These are phyloP conservation scores for Phocoena sinus DNA, from an alignment of 2,113 vertebrate genomes.

Conservation along the genomic window DNA sequence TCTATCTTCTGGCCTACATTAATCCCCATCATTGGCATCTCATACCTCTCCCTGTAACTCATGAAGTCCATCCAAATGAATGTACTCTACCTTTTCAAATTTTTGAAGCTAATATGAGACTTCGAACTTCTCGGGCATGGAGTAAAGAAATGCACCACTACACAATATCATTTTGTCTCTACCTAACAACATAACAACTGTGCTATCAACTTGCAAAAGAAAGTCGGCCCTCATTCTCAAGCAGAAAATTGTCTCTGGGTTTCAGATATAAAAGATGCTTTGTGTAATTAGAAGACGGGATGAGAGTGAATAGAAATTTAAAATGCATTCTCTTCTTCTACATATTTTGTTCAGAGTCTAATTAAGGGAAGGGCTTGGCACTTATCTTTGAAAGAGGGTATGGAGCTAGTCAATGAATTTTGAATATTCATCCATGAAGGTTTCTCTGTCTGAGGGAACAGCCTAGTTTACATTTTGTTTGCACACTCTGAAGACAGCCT, in stretches of 20 bases:
- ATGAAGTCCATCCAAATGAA: not conserved
- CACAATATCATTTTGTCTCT: constrained; percentile 31
- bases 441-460: constrained; percentile 49
- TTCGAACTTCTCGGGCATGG: not conserved
- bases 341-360: constrained; percentile 66
- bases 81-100: not conserved
- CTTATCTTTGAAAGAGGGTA: constrained; percentile 56
- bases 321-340: constrained; percentile 54
- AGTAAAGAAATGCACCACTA: constrained; percentile 13
- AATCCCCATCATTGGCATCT: not conserved
- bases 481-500: not conserved
- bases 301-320: constrained; percentile 52
- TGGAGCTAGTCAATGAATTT: constrained; percentile 56
- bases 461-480: constrained; percentile 37
- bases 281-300: constrained; percentile 56
- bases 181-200: not conserved
- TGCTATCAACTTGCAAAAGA: constrained; percentile 54
- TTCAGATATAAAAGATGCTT: constrained; percentile 61
- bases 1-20: not conserved
- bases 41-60: not conserved
- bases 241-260: constrained; percentile 61
- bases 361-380: constrained; percentile 61
- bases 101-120: not conserved
- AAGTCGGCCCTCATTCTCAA: constrained; percentile 48
- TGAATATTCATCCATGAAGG: constrained; percentile 53